Evolutionary conservation across 64 coral and sea anemone genomes (phyloP).

Genomic region (Porites australiensis): DNA sequence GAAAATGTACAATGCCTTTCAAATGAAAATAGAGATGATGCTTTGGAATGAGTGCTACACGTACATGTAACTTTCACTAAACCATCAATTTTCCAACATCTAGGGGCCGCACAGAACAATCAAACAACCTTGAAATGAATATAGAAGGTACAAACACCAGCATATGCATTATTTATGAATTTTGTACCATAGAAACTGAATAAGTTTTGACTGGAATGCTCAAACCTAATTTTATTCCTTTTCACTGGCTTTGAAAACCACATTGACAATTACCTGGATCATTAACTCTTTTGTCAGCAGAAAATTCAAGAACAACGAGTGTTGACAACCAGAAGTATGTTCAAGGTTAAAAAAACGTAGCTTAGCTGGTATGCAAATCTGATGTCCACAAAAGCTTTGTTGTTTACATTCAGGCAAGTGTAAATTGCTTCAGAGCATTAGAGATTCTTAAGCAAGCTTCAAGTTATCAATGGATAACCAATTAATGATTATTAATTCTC

Average conservation of each 20-base stretch:
- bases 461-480: slow-evolving; percentile 4
- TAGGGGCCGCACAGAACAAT: neutral
- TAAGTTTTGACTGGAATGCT: slow-evolving; percentile 31
- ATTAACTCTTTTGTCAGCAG: neutral
- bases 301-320: neutral
- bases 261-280: neutral
- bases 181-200: slow-evolving; percentile 40
- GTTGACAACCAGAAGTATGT: neutral
- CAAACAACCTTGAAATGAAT: neutral
- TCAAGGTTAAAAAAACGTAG: neutral
- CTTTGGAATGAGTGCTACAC: no score
- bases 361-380: slow-evolving; percentile 33
- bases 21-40: neutral
- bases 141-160: slow-evolving; percentile 31
- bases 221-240: neutral
- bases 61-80: no score
- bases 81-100: neutral
- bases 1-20: neutral
- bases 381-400: neutral
- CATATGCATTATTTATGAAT: slow-evolving; percentile 33
- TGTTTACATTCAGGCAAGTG: slow-evolving; percentile 31
- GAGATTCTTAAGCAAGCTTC: neutral
- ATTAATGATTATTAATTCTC: neutral
- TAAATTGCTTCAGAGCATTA: slow-evolving; percentile 6
- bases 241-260: neutral